Evolutionary conservation across 1,140 invertebrate genomes (phyloP).

Genomic region (Drosophila pruinosa): DNA sequence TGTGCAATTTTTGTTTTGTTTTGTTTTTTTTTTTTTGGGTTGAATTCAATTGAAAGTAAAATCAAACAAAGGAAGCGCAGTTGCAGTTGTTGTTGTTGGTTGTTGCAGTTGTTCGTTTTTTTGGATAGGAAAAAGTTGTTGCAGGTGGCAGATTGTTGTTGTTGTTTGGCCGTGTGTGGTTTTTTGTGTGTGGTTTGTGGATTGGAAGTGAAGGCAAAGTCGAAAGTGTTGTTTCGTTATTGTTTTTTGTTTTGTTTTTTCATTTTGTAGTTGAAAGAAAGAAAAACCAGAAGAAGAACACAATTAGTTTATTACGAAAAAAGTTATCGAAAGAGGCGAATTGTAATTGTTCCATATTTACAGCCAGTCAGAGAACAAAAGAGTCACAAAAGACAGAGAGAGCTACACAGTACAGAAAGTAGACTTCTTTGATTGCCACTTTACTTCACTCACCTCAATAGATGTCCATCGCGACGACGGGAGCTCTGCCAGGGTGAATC

Average conservation of each 20-base stretch:
- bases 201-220: constrained; percentile 35
- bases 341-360: constrained; percentile 34
- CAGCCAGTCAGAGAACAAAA: constrained; percentile 55
- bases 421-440: no score
- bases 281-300: constrained; percentile 78
- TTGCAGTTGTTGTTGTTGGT: constrained; percentile 52
- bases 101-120: constrained; percentile 45
- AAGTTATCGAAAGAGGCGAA: constrained; percentile 70
- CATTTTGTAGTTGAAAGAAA: constrained; percentile 64
- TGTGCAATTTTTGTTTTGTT: constrained; percentile 37
- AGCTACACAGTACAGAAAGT: constrained; percentile 13
- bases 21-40: background rate
- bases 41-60: constrained; percentile 45
- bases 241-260: constrained; percentile 37
- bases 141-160: constrained; percentile 52
- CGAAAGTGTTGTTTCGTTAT: constrained; percentile 35
- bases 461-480: constrained; percentile 93
- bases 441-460: constrained; percentile 94
- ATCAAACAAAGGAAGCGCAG: constrained; percentile 60
- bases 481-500: constrained; percentile 96
- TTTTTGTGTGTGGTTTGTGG: constrained; percentile 63
- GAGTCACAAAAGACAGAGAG: constrained; percentile 13
- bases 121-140: constrained; percentile 58
- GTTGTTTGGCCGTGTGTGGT: constrained; percentile 38
- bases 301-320: constrained; percentile 67